phyloP scores from a whole-genome alignment of 2,797 vertebrate species.

The Iguana delicatissima region DNA sequence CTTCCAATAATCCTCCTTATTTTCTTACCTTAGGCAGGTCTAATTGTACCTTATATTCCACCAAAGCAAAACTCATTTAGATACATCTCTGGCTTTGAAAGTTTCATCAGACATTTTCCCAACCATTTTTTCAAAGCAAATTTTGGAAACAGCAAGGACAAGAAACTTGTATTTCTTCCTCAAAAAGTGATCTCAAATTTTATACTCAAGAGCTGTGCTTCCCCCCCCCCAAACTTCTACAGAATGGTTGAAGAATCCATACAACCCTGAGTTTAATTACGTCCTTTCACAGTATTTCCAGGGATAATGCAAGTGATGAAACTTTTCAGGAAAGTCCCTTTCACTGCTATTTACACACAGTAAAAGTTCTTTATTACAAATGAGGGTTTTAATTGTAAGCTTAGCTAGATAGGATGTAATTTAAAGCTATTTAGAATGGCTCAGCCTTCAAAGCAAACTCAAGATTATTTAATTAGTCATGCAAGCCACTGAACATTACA shows the following conservation, averaged over 20 bases:
- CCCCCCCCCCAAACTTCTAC: neutral
- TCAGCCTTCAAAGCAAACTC: slow-evolving; percentile 78
- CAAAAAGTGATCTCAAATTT: neutral
- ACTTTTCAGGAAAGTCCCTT: slow-evolving; percentile 49
- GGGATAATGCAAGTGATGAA: slow-evolving; percentile 55
- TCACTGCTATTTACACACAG: slow-evolving; percentile 65
- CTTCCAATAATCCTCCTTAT: neutral
- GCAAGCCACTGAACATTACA: slow-evolving; percentile 70
- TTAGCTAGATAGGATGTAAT: slow-evolving; percentile 77
- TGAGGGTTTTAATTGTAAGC: slow-evolving; percentile 75
- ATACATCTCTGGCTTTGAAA: neutral
- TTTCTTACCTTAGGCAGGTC: neutral
- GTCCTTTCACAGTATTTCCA: slow-evolving; percentile 22
- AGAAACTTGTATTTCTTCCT: neutral
- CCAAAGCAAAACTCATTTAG: neutral
- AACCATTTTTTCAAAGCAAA: neutral
- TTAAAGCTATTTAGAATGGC: slow-evolving; percentile 78
- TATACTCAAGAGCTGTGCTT: neutral
- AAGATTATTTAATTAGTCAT: slow-evolving; percentile 79
- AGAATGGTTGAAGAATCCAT: slow-evolving; percentile 8
- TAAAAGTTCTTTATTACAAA: slow-evolving; percentile 75
- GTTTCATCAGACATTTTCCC: slow-evolving; percentile 14
- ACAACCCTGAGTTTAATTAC: neutral
- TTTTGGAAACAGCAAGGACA: neutral
- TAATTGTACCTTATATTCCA: neutral